Conservation (phyloP, 1,140 invertebrate species). For the Drosophila repleta region DNA sequence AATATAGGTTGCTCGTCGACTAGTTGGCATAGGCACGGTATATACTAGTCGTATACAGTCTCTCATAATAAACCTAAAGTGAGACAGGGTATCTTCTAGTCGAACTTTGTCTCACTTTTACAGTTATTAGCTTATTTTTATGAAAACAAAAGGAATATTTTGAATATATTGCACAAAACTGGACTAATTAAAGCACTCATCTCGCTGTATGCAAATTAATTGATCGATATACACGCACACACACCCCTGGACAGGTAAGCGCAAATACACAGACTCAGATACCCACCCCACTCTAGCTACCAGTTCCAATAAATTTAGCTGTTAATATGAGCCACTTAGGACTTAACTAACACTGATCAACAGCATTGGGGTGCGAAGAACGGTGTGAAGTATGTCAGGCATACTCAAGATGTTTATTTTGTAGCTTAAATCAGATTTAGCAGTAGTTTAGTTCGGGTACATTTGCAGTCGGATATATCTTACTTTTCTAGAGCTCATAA, state of each 20-base stretch:
- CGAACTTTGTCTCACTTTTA: background rate
- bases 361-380: too few relatives aligned
- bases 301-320: background rate
- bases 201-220: background rate
- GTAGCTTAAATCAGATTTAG: too few relatives aligned
- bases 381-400: too few relatives aligned
- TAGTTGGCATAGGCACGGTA: too few relatives aligned
- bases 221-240: background rate
- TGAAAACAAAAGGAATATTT: background rate
- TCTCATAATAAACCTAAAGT: too few relatives aligned
- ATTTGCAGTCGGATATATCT: too few relatives aligned
- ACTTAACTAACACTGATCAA: background rate
- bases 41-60: too few relatives aligned
- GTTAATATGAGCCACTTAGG: conserved; percentile 2
- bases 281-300: background rate
- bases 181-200: background rate
- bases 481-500: too few relatives aligned
- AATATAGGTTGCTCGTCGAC: too few relatives aligned
- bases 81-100: conserved; percentile 1
- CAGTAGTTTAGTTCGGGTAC: too few relatives aligned
- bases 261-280: background rate
- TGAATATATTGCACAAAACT: background rate
- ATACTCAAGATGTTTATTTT: too few relatives aligned
- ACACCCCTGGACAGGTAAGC: too few relatives aligned
- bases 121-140: background rate